phyloP scores from a whole-genome alignment of 2,113 vertebrate species.

The Gasterosteus nipponicus region DNA sequence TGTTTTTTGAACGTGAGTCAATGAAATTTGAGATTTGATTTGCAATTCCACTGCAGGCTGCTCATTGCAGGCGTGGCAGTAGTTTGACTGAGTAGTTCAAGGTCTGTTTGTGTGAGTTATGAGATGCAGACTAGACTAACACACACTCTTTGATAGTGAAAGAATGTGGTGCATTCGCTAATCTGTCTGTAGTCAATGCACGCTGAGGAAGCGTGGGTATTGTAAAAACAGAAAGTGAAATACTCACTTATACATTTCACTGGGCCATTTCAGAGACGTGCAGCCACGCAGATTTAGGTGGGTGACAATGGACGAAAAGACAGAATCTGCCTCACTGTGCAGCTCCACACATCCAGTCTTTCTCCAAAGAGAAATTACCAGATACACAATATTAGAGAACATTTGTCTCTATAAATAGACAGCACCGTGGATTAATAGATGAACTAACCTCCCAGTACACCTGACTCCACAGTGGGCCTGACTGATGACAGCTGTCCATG shows the following conservation, averaged over 20 bases:
- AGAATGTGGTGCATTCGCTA: slow-evolving; percentile 13
- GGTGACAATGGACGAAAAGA: slow-evolving; percentile 65
- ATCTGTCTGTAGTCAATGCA: neutral
- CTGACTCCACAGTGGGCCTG: slow-evolving; percentile 71
- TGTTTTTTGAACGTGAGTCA: slow-evolving; percentile 15
- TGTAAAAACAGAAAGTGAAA: neutral
- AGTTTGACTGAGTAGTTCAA: slow-evolving; percentile 35
- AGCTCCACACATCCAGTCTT: slow-evolving; percentile 69
- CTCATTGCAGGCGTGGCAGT: slow-evolving; percentile 1
- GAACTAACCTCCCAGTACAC: slow-evolving; percentile 44
- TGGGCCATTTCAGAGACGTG: slow-evolving; percentile 48
- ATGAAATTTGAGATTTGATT: slow-evolving; percentile 29
- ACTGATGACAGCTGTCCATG: slow-evolving; percentile 72
- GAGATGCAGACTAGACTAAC: neutral
- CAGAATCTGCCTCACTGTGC: slow-evolving; percentile 60
- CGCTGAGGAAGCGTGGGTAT: neutral
- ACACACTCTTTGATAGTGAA: slow-evolving; percentile 5
- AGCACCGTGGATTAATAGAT: neutral
- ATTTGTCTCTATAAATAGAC: neutral
- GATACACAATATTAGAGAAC: slow-evolving; percentile 7
- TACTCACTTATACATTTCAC: slow-evolving; percentile 74
- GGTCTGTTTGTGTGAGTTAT: slow-evolving; percentile 25
- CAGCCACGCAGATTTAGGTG: slow-evolving; percentile 75
- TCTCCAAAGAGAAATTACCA: slow-evolving; percentile 68
- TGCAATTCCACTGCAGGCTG: slow-evolving; percentile 26